Percentiles rank a stretch among this genome's conserved stretches.
Conservation (phyloP, 2,888 invertebrate genomes). For the Imbricaverruca yamaguchii region DNA sequence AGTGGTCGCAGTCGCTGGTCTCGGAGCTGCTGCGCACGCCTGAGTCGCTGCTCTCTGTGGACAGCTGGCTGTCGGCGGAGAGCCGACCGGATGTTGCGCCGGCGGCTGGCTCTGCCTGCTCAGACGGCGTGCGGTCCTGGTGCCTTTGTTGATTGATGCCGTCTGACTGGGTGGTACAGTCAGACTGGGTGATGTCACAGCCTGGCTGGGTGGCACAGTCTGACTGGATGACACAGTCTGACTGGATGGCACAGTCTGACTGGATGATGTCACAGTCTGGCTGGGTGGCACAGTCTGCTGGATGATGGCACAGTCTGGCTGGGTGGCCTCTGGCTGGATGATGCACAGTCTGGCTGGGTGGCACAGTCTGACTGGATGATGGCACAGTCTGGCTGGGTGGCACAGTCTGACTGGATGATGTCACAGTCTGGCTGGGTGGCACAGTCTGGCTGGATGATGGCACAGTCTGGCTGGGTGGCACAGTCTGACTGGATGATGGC, state of each 20-base stretch:
- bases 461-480: not conserved
- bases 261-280: too few relatives aligned
- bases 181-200: constrained; percentile 24
- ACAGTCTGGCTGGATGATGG: not conserved
- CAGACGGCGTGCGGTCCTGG: constrained; percentile 13
- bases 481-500: not conserved
- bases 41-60: constrained; percentile 40
- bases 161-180: too few relatives aligned
- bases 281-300: too few relatives aligned
- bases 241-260: not conserved
- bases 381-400: too few relatives aligned
- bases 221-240: too few relatives aligned
- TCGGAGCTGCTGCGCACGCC: constrained; percentile 56
- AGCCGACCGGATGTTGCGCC: constrained; percentile 24
- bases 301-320: too few relatives aligned
- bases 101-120: constrained; percentile 2
- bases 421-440: constrained; percentile 27
- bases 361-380: too few relatives aligned
- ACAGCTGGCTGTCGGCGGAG: constrained; percentile 38
- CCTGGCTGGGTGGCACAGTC: not conserved
- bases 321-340: too few relatives aligned
- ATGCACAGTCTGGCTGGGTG: too few relatives aligned
- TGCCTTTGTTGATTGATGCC: too few relatives aligned
- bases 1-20: constrained; percentile 58
- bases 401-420: constrained; percentile 17